Evolutionary conservation across 2,888 invertebrate species (phyloP).

Genomic region (Harmothoe impar): DNA sequence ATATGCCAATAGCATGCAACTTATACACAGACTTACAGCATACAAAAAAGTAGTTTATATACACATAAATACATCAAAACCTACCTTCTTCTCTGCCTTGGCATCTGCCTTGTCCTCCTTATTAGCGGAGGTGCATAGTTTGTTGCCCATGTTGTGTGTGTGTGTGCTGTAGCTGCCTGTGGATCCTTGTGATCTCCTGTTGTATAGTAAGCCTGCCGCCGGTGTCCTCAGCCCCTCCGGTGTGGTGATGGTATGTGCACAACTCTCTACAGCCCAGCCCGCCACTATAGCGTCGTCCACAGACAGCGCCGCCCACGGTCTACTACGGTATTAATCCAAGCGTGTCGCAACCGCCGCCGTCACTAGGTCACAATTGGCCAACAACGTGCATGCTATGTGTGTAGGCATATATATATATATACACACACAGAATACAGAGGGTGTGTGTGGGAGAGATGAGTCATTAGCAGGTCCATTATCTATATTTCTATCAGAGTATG

Average conservation of each 20-base stretch:
- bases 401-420: too few relatives aligned
- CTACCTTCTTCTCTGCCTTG: constrained; percentile 39
- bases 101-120: constrained; percentile 50
- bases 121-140: constrained; percentile 33
- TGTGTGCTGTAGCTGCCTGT: not conserved
- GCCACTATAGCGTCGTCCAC: not conserved
- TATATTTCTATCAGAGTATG: too few relatives aligned
- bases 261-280: not conserved
- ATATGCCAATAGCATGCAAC: too few relatives aligned
- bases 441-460: too few relatives aligned
- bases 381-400: too few relatives aligned
- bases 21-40: too few relatives aligned
- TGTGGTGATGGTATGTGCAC: not conserved
- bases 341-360: too few relatives aligned
- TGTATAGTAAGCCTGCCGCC: not conserved
- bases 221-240: not conserved
- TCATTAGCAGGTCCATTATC: too few relatives aligned
- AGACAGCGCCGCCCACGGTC: not conserved
- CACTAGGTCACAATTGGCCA: too few relatives aligned
- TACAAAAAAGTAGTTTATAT: too few relatives aligned
- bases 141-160: constrained; percentile 40
- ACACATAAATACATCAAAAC: not conserved
- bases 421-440: too few relatives aligned
- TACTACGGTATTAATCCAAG: not conserved
- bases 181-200: not conserved